Evolutionary conservation across 2,797 vertebrate genomes (phyloP).

Genomic region (Botia almorhae): DNA sequence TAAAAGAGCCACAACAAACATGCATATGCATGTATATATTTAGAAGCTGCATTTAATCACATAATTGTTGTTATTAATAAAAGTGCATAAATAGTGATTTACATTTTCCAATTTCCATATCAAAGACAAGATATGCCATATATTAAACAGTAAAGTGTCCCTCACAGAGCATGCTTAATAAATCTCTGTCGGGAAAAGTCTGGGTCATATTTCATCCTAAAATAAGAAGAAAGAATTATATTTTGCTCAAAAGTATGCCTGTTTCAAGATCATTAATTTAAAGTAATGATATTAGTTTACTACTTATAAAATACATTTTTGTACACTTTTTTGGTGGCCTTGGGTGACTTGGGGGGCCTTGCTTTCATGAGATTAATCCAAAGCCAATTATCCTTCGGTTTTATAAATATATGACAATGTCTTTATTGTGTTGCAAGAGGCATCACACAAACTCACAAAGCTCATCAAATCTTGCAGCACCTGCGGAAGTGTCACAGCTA

Average conservation of each 20-base stretch:
- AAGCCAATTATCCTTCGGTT: slow-evolving; percentile 4
- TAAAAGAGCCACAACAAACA: slow-evolving; percentile 68
- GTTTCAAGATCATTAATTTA: too few relatives aligned
- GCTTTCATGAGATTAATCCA: too few relatives aligned
- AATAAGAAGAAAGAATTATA: too few relatives aligned
- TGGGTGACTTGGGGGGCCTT: too few relatives aligned
- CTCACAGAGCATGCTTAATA: slow-evolving; percentile 48
- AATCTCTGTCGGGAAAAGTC: too few relatives aligned
- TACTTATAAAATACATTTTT: too few relatives aligned
- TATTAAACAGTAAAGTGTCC: slow-evolving; percentile 19
- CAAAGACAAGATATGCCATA: slow-evolving; percentile 65
- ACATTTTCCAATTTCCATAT: slow-evolving; percentile 72
- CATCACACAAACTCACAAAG: slow-evolving; percentile 53
- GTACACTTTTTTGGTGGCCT: too few relatives aligned
- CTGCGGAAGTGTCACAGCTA: slow-evolving; percentile 60
- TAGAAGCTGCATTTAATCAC: slow-evolving; percentile 73
- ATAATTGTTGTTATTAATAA: slow-evolving; percentile 64
- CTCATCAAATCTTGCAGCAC: slow-evolving; percentile 62
- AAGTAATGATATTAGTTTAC: too few relatives aligned
- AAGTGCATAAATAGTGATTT: slow-evolving; percentile 62
- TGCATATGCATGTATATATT: slow-evolving; percentile 62
- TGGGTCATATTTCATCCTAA: too few relatives aligned
- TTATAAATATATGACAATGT: slow-evolving; percentile 64
- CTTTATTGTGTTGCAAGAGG: slow-evolving; percentile 54
- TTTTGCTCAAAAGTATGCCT: too few relatives aligned